Evolutionary conservation across 2,113 vertebrate species (phyloP).

Genomic region (Prunella fulvescens): DNA sequence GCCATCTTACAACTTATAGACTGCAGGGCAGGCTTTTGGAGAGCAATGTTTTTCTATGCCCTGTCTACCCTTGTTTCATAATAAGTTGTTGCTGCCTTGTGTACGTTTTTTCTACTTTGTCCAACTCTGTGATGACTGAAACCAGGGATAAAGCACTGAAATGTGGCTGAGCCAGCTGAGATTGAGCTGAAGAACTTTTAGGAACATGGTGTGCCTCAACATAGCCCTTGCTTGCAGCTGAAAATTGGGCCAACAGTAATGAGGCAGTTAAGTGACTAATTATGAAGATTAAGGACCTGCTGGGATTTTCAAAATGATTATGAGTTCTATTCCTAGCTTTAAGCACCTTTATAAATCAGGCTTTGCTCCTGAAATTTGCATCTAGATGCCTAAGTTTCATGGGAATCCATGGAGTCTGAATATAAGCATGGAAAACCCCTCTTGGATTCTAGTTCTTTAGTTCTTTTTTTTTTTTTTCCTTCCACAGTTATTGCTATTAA

Average conservation of each 20-base stretch:
- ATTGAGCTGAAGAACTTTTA: not conserved
- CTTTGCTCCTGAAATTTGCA: not conserved
- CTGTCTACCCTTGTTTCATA: not conserved
- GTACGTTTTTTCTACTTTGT: not conserved
- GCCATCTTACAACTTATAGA: not conserved
- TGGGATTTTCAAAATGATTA: not conserved
- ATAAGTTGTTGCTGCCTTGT: not conserved
- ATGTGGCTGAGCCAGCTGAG: not conserved
- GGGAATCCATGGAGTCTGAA: not conserved
- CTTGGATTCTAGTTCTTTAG: not conserved
- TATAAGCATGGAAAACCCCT: not conserved
- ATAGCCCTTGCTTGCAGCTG: not conserved
- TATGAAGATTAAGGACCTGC: not conserved
- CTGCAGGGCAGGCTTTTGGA: not conserved
- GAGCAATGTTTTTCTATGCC: not conserved
- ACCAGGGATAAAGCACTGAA: not conserved
- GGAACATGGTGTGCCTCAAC: not conserved
- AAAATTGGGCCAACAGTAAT: not conserved
- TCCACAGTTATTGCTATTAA: not conserved
- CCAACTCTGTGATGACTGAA: not conserved
- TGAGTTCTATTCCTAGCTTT: not conserved
- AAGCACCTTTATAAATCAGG: not conserved
- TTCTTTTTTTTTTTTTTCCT: fast-evolving
- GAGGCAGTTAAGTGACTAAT: not conserved
- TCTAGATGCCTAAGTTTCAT: not conserved